Conservation (phyloP, 2,113 vertebrate genomes). For the Trachemys scripta region DNA sequence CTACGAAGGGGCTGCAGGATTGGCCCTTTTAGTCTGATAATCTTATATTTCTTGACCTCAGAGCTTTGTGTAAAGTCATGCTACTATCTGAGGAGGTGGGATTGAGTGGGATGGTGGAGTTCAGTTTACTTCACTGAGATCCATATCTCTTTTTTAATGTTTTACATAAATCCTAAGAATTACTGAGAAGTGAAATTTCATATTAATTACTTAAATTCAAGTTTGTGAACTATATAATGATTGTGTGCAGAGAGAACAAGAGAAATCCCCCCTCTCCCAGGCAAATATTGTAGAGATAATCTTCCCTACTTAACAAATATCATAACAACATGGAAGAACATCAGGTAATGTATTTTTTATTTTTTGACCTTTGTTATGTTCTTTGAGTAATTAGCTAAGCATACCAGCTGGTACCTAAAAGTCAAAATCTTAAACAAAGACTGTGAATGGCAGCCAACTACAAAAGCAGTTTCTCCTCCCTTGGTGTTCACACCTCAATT, state of each 20-base stretch:
- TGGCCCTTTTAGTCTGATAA: neutral
- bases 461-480: too few species aligned
- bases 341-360: neutral
- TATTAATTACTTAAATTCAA: neutral
- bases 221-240: neutral
- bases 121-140: neutral
- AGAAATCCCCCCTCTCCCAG: neutral
- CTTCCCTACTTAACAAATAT: neutral
- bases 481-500: too few species aligned
- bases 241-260: neutral
- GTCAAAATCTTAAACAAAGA: neutral
- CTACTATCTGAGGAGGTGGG: neutral
- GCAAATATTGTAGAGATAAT: neutral
- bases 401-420: neutral
- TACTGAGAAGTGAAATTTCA: neutral
- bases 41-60: slow-evolving; percentile 25
- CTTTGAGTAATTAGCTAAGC: neutral
- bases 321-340: neutral
- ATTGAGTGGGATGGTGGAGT: neutral
- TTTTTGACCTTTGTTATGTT: neutral
- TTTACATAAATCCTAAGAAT: neutral
- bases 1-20: neutral
- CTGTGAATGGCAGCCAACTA: too few species aligned
- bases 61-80: neutral
- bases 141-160: neutral